Evolutionary conservation across 2,888 invertebrate genomes (phyloP).

Genomic region (Hirtodrosophila alboralis): DNA sequence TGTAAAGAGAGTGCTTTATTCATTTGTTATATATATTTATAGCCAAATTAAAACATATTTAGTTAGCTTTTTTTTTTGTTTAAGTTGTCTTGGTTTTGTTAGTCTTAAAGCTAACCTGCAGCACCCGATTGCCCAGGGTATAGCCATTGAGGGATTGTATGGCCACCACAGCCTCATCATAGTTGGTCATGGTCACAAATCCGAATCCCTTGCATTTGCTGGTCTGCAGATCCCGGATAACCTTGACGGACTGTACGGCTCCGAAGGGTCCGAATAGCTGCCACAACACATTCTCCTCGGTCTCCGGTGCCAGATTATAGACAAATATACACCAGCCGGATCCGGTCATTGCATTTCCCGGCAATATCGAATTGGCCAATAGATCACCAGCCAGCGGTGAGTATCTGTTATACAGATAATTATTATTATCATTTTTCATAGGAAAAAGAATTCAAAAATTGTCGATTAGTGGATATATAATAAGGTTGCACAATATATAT

Average conservation of each 20-base stretch:
- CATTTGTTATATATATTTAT: too few relatives aligned
- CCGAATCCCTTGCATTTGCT: slow-evolving; percentile 99
- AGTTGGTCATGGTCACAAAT: slow-evolving; percentile 99
- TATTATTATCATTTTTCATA: slow-evolving; percentile 1
- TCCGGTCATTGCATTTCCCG: slow-evolving; percentile 93
- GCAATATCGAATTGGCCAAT: slow-evolving; percentile 90
- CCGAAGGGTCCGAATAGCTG: slow-evolving; percentile 98
- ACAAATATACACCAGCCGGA: slow-evolving; percentile 94
- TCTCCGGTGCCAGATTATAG: slow-evolving; percentile 97
- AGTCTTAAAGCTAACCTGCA: slow-evolving; percentile 99
- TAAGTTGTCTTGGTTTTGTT: slow-evolving; percentile 90
- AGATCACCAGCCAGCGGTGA: slow-evolving; percentile 94
- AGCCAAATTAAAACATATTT: slow-evolving; percentile 6
- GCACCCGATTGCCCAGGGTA: slow-evolving; percentile 96
- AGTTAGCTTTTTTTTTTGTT: not conserved
- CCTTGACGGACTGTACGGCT: slow-evolving; percentile 98
- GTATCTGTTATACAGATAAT: slow-evolving; percentile 85
- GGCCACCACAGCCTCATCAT: slow-evolving; percentile 97
- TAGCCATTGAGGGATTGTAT: slow-evolving; percentile 98
- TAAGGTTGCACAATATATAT: not conserved
- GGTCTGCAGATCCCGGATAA: slow-evolving; percentile 96
- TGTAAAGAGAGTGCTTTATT: slow-evolving; percentile 11
- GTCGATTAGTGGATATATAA: slow-evolving; percentile 19
- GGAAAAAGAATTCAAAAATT: slow-evolving; percentile 5
- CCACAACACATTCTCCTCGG: slow-evolving; percentile 98